Conservation (phyloP, 2,797 vertebrate species). For the Phataginus tricuspis region DNA sequence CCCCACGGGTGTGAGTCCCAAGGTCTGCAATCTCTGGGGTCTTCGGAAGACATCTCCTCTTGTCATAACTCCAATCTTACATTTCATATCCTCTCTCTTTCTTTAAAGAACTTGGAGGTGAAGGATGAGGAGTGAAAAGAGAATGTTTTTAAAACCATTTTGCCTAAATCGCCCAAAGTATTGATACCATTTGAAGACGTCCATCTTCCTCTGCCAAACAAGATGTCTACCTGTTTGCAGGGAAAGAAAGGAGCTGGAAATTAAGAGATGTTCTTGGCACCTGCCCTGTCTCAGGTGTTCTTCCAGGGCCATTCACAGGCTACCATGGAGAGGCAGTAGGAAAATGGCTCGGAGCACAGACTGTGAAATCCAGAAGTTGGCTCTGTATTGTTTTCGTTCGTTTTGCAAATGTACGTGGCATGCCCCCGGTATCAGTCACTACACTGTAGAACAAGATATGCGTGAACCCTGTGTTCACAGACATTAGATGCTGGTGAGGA, state of each 20-base stretch:
- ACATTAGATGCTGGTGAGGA: accelerated
- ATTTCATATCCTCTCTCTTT: background rate
- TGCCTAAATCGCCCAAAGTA: background rate
- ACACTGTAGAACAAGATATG: background rate
- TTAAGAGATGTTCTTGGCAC: background rate
- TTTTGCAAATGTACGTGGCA: accelerated
- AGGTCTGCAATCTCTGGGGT: accelerated
- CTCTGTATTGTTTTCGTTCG: accelerated
- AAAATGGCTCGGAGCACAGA: accelerated
- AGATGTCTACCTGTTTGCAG: accelerated
- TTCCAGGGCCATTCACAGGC: accelerated
- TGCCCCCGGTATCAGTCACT: accelerated
- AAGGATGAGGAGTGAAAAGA: background rate
- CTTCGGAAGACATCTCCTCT: background rate
- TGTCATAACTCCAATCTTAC: background rate
- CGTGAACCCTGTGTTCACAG: accelerated
- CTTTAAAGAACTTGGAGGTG: background rate
- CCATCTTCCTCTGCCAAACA: background rate
- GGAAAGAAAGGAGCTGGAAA: accelerated
- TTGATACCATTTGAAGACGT: background rate
- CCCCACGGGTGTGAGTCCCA: accelerated
- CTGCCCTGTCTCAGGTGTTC: background rate
- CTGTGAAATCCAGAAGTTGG: no score
- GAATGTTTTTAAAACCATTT: background rate
- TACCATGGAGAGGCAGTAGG: accelerated